These are phyloP conservation scores for Lordiphosa fenestrarum DNA, from an alignment of 2,888 invertebrate genomes.

Conservation along the genomic window DNA sequence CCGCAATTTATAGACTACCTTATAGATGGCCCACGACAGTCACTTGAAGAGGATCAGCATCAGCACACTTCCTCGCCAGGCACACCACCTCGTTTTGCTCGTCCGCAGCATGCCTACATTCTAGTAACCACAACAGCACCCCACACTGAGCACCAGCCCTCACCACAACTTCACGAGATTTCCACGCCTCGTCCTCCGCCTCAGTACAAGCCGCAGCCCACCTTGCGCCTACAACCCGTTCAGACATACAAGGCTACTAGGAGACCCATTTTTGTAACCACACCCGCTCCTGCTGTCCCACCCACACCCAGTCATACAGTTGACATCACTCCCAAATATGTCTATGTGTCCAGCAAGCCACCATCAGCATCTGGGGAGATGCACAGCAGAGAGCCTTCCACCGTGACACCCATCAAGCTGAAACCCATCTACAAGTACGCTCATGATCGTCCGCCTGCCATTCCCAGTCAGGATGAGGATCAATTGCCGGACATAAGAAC, in stretches of 20 bases:
- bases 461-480: slow-evolving; percentile 55
- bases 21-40: slow-evolving; percentile 77
- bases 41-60: slow-evolving; percentile 75
- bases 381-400: slow-evolving; percentile 24
- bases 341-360: slow-evolving; percentile 49
- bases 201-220: slow-evolving; percentile 70
- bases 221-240: slow-evolving; percentile 72
- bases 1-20: slow-evolving; percentile 73
- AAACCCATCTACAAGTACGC: slow-evolving; percentile 69
- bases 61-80: slow-evolving; percentile 20
- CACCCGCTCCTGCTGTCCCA: slow-evolving; percentile 17
- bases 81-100: not conserved
- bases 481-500: slow-evolving; percentile 78
- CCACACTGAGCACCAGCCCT: slow-evolving; percentile 40
- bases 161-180: slow-evolving; percentile 33
- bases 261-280: slow-evolving; percentile 48
- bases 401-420: slow-evolving; percentile 59
- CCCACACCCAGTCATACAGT: slow-evolving; percentile 48
- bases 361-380: slow-evolving; percentile 26
- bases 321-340: slow-evolving; percentile 60
- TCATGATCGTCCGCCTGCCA: slow-evolving; percentile 28
- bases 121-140: slow-evolving; percentile 72
- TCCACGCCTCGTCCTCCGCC: slow-evolving; percentile 61
- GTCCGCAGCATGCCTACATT: slow-evolving; percentile 64
- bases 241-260: slow-evolving; percentile 50